These are phyloP conservation scores for Armadillidium nasatum DNA, from an alignment of 1,140 invertebrate genomes.

Conservation along the genomic window DNA sequence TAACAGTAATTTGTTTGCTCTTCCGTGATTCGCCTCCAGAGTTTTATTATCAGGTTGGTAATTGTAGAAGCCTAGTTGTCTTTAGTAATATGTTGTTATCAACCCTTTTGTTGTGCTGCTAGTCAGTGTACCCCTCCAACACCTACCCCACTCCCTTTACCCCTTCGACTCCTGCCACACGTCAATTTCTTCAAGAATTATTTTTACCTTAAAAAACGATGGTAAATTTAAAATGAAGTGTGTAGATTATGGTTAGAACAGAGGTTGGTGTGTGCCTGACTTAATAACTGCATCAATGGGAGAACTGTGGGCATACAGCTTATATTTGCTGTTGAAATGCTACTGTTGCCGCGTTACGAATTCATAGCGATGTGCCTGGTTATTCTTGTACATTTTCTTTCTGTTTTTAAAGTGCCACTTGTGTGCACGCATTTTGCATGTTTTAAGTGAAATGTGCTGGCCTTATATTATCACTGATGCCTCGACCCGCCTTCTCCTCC, in stretches of 20 bases:
- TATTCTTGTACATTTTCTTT: background rate
- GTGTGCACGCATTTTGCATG: slow-evolving; percentile 43
- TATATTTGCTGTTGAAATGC: slow-evolving; percentile 1
- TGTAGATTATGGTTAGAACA: slow-evolving; percentile 38
- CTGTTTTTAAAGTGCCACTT: slow-evolving; percentile 39
- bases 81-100: background rate
- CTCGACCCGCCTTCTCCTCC: slow-evolving; percentile 39
- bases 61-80: slow-evolving; percentile 39
- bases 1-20: slow-evolving; percentile 44
- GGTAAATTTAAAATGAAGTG: slow-evolving; percentile 29
- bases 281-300: slow-evolving; percentile 1
- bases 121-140: slow-evolving; percentile 28
- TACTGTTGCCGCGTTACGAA: slow-evolving; percentile 7
- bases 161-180: slow-evolving; percentile 27
- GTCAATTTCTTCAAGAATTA: slow-evolving; percentile 16
- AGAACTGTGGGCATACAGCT: slow-evolving; percentile 5
- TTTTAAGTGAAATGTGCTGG: slow-evolving; percentile 31
- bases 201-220: background rate
- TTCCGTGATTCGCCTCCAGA: slow-evolving; percentile 38
- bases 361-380: slow-evolving; percentile 37
- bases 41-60: slow-evolving; percentile 43
- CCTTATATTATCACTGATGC: slow-evolving; percentile 39
- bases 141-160: slow-evolving; percentile 25
- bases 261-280: slow-evolving; percentile 10
- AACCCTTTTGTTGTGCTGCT: slow-evolving; percentile 30